phyloP scores from a whole-genome alignment of 1,140 invertebrate genomes.

The Zaprionus davidi region DNA sequence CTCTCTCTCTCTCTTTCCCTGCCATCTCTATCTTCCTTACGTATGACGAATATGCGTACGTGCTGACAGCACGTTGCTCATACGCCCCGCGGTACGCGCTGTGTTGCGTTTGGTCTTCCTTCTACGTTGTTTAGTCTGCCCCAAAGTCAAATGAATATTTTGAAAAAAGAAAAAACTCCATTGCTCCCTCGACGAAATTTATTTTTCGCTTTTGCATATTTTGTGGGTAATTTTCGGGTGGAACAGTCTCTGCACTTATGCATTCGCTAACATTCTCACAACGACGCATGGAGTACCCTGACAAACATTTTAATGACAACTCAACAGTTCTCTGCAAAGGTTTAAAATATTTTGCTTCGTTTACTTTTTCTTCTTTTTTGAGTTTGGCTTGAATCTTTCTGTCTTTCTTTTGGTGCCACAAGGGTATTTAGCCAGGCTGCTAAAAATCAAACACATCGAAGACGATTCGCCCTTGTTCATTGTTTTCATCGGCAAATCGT shows the following conservation, averaged over 20 bases:
- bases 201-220: slow-evolving; percentile 76
- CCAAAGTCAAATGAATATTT: slow-evolving; percentile 57
- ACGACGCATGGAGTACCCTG: background rate
- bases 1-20: background rate
- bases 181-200: slow-evolving; percentile 61
- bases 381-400: background rate
- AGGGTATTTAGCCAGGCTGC: slow-evolving; percentile 29
- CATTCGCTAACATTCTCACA: slow-evolving; percentile 22
- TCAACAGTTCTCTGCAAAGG: no score
- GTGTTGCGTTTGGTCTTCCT: background rate
- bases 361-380: background rate
- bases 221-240: slow-evolving; percentile 73
- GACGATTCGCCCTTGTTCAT: slow-evolving; percentile 31
- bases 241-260: slow-evolving; percentile 48
- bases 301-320: no score
- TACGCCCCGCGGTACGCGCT: slow-evolving; percentile 54
- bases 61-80: slow-evolving; percentile 61
- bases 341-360: no score
- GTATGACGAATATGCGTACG: slow-evolving; percentile 74
- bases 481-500: slow-evolving; percentile 64
- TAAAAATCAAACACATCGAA: slow-evolving; percentile 8
- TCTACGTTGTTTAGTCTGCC: slow-evolving; percentile 20
- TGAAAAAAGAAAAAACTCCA: slow-evolving; percentile 36
- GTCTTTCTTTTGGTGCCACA: background rate
- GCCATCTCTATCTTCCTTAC: slow-evolving; percentile 32